Base-by-base conservation (phyloP, 2,888 invertebrate species). In the Alsophila aescularia region DNA sequence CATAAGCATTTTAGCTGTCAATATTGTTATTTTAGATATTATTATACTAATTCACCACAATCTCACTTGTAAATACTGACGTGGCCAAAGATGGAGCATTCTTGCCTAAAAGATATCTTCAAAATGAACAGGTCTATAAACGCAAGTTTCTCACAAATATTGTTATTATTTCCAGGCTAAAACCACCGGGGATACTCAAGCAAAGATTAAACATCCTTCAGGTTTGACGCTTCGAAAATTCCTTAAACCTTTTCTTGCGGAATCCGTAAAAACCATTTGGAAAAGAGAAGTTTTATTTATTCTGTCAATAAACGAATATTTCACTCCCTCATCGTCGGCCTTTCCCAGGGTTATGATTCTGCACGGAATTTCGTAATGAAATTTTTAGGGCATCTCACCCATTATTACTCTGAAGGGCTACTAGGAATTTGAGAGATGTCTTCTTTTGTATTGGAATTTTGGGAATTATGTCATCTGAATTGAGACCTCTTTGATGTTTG, bases 331-430 rank as follows among this genome's bases (percentile, higher is more conserved):
- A 50, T 53, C 58, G 32, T 52, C 56, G 57, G 54, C 41, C 48
- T 52, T 31, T 43, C 37, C 9, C 45, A 43, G 63, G 70, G 77
- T 79, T 83, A 84, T 82, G 81, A 79, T 81, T 80, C 76, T 66
- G 67, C 71, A 57, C 47, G 83, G 84, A 83, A 84, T 85, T 85
- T 83, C 80, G 82, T 85, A 82, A 81, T 65, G 72, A 73, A 73
- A 79, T 80, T 79, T 79, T 71, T 66, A 72, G 73, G 57, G 61
- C 42, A 39, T 36, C 35, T 53, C 34, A 32, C 15, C 40, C 39
- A 51, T 36, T 52, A 37, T 32, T 36, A 18, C 35, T 34, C 8
- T 31, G 32, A 44, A 42, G 35, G 15, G 41, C 9, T 47, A 36
- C 32, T 39, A 39, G 16, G 32, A 29, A 37, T 18, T 35, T 48